phyloP scores from a whole-genome alignment of 2,888 invertebrate species.

The Rutpela maculata region DNA sequence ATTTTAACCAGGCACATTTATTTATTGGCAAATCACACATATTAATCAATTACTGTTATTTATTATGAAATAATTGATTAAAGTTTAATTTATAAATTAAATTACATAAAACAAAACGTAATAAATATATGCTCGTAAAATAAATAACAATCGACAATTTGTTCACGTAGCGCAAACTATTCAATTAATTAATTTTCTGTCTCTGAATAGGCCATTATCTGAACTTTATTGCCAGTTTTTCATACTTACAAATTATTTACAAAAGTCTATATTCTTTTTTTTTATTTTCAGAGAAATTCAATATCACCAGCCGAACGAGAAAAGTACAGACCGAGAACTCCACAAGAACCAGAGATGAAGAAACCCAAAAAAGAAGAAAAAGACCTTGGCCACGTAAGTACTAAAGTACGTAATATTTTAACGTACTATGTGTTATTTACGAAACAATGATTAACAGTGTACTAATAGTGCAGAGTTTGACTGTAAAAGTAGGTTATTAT shows the following conservation, averaged over 20 bases:
- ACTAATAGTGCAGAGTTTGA: not conserved
- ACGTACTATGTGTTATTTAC: constrained; percentile 27
- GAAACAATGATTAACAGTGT: not conserved
- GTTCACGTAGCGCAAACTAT: constrained; percentile 28
- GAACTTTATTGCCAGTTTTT: constrained; percentile 18
- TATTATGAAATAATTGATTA: constrained; percentile 33
- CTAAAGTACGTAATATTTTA: constrained; percentile 65
- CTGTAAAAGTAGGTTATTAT: too few species aligned
- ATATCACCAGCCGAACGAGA: constrained; percentile 89
- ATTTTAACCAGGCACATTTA: not conserved
- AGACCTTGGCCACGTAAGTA: constrained; percentile 87
- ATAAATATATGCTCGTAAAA: constrained; percentile 33
- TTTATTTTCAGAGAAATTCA: constrained; percentile 80
- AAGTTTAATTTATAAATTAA: constrained; percentile 30
- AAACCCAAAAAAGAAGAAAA: constrained; percentile 91
- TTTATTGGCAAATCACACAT: not conserved
- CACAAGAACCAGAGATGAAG: constrained; percentile 84
- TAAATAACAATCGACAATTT: constrained; percentile 37
- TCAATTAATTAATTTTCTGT: constrained; percentile 38
- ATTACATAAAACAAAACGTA: constrained; percentile 20
- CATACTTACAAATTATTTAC: constrained; percentile 11
- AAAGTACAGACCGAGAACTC: constrained; percentile 89
- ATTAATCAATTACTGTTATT: constrained; percentile 24
- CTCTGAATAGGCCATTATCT: constrained; percentile 15
- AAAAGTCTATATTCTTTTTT: not conserved